These are phyloP conservation scores for Sebastes minor DNA, from an alignment of 2,797 vertebrate species.

Conservation along the genomic window DNA sequence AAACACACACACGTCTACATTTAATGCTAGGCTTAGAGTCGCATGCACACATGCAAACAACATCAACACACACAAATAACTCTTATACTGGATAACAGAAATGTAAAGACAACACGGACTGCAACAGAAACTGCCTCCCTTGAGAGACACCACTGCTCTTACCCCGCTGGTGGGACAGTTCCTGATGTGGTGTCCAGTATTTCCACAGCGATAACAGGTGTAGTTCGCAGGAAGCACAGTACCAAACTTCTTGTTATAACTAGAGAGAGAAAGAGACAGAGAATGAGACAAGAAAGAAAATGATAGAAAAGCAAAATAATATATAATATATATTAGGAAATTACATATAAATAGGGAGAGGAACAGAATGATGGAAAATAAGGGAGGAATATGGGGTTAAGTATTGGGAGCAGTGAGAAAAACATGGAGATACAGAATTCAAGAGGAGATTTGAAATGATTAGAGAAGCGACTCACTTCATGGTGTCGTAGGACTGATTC, in stretches of 20 bases:
- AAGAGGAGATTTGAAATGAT: not conserved
- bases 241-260: constrained; percentile 92
- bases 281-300: not conserved
- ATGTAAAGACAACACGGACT: not conserved
- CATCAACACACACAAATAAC: not conserved
- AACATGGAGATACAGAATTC: not conserved
- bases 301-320: not conserved
- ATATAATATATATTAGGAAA: not conserved
- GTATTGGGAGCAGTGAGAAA: not conserved
- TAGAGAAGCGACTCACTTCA: constrained; percentile 87
- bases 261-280: constrained; percentile 52
- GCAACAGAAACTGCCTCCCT: not conserved
- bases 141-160: constrained; percentile 56
- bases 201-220: constrained; percentile 94
- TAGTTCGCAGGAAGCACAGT: constrained; percentile 91
- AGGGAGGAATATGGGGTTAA: not conserved
- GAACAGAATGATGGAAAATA: not conserved
- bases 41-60: not conserved
- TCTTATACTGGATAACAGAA: not conserved
- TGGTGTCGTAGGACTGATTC: constrained; percentile 93
- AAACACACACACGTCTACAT: constrained; percentile 18
- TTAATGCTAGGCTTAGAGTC: not conserved
- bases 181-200: constrained; percentile 95
- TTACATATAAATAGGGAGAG: not conserved
- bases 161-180: constrained; percentile 94